Conservation (phyloP, 1,140 invertebrate species). For the Polypedilum pembai region DNA sequence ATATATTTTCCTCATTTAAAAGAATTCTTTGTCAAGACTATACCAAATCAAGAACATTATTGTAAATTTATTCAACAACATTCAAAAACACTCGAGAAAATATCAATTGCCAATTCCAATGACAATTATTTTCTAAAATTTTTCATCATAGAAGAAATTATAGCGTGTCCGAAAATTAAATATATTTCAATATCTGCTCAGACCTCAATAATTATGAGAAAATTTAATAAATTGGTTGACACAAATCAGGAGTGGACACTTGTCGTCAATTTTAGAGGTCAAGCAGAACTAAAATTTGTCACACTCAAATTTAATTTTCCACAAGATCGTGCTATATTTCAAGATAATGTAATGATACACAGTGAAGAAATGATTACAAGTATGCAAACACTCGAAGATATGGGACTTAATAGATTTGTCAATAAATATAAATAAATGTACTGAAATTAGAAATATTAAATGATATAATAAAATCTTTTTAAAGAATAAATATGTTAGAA, state of each 20-base stretch:
- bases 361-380: neutral
- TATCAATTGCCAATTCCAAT: neutral
- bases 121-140: neutral
- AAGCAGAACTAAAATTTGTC: neutral
- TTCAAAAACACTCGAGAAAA: neutral
- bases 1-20: neutral
- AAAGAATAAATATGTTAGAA: too few species aligned
- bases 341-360: neutral
- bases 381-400: neutral
- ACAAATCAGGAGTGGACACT: neutral
- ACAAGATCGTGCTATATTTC: neutral
- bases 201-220: neutral
- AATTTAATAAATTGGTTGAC: neutral
- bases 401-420: neutral
- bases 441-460: too few species aligned
- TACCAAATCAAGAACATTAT: neutral
- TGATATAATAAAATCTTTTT: too few species aligned
- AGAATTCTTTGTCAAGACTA: neutral
- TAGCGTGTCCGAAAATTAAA: neutral
- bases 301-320: neutral
- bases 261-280: neutral
- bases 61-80: neutral
- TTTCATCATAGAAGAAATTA: neutral
- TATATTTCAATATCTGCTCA: neutral
- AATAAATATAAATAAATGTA: neutral